Base-by-base conservation (phyloP, 2,797 vertebrate species). In the Vireo griseus region DNA sequence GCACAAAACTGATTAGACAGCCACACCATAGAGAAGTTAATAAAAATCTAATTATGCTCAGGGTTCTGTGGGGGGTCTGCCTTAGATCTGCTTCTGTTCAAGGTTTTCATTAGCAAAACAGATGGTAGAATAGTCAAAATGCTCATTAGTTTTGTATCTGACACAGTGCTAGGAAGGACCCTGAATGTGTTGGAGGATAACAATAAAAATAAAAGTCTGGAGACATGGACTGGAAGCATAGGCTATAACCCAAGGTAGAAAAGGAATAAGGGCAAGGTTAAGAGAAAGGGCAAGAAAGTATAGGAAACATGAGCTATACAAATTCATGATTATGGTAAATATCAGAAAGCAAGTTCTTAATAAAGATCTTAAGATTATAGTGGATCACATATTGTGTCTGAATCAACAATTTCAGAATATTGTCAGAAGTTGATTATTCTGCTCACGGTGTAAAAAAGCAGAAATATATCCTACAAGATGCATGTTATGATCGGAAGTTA, bases 101-200 rank as follows among this genome's bases (percentile, higher is more conserved):
- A 85, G 77, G 69, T 88, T 94, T 96, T 91, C 73, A 57, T 90
- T 90, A 88, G 55, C 22, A 75, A 95, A 94, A 91, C 91, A 96
- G 92, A 93, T 96, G 88, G 91, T 69, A 24, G 21, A 93, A 91
- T 66, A 94, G 37, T 85, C 58, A 94, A 90, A 87, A 85, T 54
- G 47, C 28, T 96, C 77, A 87, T 94, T 95, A 93, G 74, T 82
- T 94, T 93, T 94, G 37, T 63, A 51, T 69, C 54, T 73, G 77
- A 93, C 68, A 91, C 29, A 59, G 51, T 69, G 40, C 2, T 69
- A 85, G 44, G 59, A 91, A 69, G 77, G 40, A 91, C 86, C 74
- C 24, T 40, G 75, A 94, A 86, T 55, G 31, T 82, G 51, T 75
- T 88, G 44, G 44, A 81, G 29, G 39, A 68, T 48, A 84, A 65